Conservation (phyloP, 2,888 invertebrate species). For the Portevinia maculata region DNA sequence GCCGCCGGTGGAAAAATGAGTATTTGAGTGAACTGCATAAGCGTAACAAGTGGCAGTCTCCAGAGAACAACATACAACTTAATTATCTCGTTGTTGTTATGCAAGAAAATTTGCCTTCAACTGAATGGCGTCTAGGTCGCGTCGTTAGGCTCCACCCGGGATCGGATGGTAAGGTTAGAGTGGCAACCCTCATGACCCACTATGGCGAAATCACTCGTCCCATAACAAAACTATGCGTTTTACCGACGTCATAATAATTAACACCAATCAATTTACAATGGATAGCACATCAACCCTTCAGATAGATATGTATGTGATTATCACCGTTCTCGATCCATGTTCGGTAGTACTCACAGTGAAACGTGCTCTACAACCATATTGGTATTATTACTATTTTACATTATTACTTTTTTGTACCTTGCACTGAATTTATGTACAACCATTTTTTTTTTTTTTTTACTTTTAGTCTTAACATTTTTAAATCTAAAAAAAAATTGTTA, state of each 20-base stretch:
- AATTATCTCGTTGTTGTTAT: constrained; percentile 80
- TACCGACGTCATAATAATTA: not conserved
- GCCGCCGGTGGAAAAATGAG: not conserved
- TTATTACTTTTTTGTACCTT: too few species aligned
- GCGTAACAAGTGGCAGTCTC: not conserved
- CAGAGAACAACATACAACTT: not conserved
- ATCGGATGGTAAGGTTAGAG: constrained; percentile 80
- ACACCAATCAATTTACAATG: not conserved
- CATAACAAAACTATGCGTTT: not conserved
- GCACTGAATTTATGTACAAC: too few species aligned
- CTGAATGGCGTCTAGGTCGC: constrained; percentile 84
- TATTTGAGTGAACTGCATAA: not conserved
- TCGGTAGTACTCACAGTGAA: too few species aligned
- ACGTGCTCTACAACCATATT: too few species aligned
- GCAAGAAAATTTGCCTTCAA: constrained; percentile 85
- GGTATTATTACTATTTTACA: too few species aligned
- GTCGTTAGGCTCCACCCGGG: not conserved
- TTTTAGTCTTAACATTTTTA: too few species aligned
- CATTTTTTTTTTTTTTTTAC: too few species aligned
- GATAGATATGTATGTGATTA: too few species aligned
- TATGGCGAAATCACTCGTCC: not conserved
- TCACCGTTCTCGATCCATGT: too few species aligned
- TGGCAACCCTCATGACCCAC: not conserved
- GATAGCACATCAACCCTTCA: too few species aligned
- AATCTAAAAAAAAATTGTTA: too few species aligned